Evolutionary conservation across 2,113 vertebrate species (phyloP).

Genomic region (Etheostoma cragini): DNA sequence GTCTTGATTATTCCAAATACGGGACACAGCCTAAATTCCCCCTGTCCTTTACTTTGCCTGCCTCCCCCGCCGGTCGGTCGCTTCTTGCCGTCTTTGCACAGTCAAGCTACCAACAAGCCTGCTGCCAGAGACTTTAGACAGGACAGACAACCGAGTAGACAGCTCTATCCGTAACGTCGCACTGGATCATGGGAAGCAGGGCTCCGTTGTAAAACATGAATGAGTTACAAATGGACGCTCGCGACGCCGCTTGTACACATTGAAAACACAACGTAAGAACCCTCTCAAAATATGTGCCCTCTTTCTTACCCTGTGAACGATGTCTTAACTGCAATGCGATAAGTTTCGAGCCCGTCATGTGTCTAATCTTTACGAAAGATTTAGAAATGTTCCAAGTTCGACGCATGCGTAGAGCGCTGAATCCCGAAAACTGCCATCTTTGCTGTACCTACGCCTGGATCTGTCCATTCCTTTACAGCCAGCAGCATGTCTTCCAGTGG

Average conservation of each 20-base stretch:
- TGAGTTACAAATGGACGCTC: constrained; percentile 22
- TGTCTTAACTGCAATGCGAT: rapidly evolving
- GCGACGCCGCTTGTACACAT: background rate
- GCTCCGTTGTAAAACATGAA: constrained; percentile 37
- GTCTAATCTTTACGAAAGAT: background rate
- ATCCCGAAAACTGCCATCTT: constrained; percentile 52
- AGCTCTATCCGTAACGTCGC: constrained; percentile 17
- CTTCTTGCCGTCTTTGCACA: constrained; percentile 73
- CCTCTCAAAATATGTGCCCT: rapidly evolving
- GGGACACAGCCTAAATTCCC: constrained; percentile 72
- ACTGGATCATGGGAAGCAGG: constrained; percentile 65
- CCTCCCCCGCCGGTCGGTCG: constrained; percentile 75
- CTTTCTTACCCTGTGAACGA: rapidly evolving
- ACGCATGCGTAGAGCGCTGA: constrained; percentile 36
- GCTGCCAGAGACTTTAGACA: constrained; percentile 40
- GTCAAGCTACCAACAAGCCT: constrained; percentile 62
- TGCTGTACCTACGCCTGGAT: background rate
- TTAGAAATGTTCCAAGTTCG: background rate
- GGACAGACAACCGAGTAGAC: background rate
- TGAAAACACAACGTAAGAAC: background rate
- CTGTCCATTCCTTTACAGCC: background rate
- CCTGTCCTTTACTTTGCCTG: constrained; percentile 58
- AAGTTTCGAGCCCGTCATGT: rapidly evolving
- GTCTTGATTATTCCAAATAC: constrained; percentile 71
- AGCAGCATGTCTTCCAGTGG: rapidly evolving